These are phyloP conservation scores for Spheniscus humboldti DNA, from an alignment of 2,797 vertebrate species.

Conservation along the genomic window DNA sequence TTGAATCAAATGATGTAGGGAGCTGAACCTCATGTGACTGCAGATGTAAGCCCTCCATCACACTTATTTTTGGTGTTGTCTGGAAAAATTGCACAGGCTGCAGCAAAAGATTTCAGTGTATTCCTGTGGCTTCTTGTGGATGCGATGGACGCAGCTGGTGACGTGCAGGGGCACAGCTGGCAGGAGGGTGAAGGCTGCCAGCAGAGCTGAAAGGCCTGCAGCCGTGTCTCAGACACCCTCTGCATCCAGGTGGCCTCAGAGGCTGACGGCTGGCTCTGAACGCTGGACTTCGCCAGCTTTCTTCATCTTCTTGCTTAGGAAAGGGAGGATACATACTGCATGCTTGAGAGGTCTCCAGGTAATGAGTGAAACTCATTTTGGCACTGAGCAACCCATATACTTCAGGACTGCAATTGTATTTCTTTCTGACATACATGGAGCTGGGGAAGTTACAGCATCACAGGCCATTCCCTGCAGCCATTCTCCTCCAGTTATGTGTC, in stretches of 20 bases:
- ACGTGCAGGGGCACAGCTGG: background rate
- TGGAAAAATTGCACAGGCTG: background rate
- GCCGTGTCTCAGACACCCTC: accelerated
- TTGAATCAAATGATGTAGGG: background rate
- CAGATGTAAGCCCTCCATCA: background rate
- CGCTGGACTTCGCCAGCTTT: background rate
- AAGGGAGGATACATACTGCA: background rate
- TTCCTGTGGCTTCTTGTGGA: background rate
- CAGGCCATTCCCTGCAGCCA: background rate
- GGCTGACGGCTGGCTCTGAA: background rate
- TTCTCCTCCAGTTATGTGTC: background rate
- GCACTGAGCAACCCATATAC: background rate
- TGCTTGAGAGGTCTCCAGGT: background rate
- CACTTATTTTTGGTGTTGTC: background rate
- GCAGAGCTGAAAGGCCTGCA: background rate
- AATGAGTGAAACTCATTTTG: background rate
- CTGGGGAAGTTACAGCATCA: background rate
- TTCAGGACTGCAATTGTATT: background rate
- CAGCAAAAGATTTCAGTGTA: background rate
- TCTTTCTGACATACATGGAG: background rate
- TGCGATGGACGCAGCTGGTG: background rate
- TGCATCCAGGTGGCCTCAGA: background rate
- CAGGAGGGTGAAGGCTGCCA: background rate
- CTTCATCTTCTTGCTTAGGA: background rate
- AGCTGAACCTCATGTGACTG: background rate